Evolutionary conservation across 2,113 vertebrate genomes (phyloP), one percentile per base, ranked within the genome.

Genomic region (Hiodon alosoides): DNA sequence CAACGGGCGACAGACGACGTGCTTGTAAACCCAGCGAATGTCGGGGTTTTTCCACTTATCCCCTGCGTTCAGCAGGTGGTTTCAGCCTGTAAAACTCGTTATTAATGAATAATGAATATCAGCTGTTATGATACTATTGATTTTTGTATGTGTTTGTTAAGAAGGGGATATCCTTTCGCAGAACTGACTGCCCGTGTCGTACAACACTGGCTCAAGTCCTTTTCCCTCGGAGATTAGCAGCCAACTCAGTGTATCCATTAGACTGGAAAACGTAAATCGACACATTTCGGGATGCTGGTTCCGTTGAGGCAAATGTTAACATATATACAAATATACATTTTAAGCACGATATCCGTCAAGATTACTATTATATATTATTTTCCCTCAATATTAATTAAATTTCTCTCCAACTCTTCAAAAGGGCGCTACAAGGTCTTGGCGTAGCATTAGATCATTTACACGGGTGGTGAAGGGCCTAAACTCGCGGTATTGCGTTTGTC

Each of bases 101-200:
- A 89, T 88, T 86, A 88, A 90, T 91, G 83, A 92, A 90, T 91
- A 90, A 92, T 91, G 86, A 90, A 92, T 90, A 88, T 81, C 75
- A 65, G 80, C 82, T 86, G 87, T 88, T 90, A 90, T 90, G 90
- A 91, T 90, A 85, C 84, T 90, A 92, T 90, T 89, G 90, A 91
- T 90, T 89, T 87, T 71, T 78, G 67, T 52, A 62, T 55, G 80
- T 86, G 86, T 90, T 88, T 88, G 87, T 90, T 87, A 88, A 88
- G 83, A 87, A 86, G 84, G 79, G 79, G 82, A 84, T 84, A 82
- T 79, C 74, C 74, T 73, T 66, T 69, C 60, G 78, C 78, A 76
- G 73, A 81, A 77, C 65, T 60, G 65, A 74, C 60, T 9, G 68
- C 68, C 73, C 83, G 53, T 86, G 85, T 88, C 78, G 81, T 80